These are phyloP conservation scores for Strix uralensis DNA, from an alignment of 2,113 vertebrate species.

Conservation along the genomic window DNA sequence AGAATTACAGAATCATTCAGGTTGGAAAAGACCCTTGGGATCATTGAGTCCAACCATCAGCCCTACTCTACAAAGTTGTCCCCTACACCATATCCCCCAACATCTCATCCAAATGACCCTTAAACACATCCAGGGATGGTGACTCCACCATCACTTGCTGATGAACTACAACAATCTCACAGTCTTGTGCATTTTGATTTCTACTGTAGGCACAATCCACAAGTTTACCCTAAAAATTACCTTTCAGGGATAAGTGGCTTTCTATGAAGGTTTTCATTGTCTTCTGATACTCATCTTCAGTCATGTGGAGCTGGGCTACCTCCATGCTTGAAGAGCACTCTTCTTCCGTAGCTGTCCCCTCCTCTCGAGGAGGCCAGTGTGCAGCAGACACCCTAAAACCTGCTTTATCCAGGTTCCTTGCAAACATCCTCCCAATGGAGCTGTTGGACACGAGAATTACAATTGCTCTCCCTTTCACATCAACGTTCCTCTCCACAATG, in stretches of 20 bases:
- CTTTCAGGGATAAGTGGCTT: constrained; percentile 19
- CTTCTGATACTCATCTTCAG: constrained; percentile 31
- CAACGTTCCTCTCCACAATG: not conserved
- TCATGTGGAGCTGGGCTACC: not conserved
- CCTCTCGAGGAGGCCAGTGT: not conserved
- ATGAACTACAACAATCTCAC: not conserved
- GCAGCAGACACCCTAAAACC: not conserved
- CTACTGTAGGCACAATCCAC: not conserved
- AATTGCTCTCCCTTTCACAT: not conserved
- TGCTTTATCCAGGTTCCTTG: not conserved
- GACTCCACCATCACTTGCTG: not conserved
- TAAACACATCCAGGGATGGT: too few species aligned
- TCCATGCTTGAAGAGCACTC: not conserved
- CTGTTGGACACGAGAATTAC: constrained; percentile 2
- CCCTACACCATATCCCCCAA: too few species aligned
- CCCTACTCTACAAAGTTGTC: too few species aligned
- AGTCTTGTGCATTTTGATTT: not conserved
- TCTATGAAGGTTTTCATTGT: constrained; percentile 32
- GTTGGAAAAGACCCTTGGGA: too few species aligned
- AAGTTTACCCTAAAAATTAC: constrained; percentile 18
- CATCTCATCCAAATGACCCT: too few species aligned
- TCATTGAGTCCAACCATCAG: too few species aligned
- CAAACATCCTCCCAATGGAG: constrained; percentile 23
- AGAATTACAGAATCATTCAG: too few species aligned
- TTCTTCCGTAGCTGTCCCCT: not conserved